Evolutionary conservation across 2,888 invertebrate species (phyloP).

Genomic region (Syrista parreyssii): DNA sequence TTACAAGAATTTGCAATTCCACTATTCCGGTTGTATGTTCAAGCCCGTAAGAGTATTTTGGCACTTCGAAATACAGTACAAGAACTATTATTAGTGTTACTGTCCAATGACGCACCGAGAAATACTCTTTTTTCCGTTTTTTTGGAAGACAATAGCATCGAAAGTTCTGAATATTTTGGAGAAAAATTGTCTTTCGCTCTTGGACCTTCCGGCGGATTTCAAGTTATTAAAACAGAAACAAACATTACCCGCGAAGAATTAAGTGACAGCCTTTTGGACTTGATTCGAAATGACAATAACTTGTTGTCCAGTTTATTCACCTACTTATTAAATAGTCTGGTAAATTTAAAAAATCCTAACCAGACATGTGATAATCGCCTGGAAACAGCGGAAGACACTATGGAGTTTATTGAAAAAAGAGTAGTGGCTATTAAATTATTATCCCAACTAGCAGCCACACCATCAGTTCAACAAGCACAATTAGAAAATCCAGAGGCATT

Average conservation of each 20-base stretch:
- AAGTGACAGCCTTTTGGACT: constrained; percentile 55
- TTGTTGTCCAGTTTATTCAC: constrained; percentile 60
- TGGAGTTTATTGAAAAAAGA: constrained; percentile 50
- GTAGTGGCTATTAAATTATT: constrained; percentile 56
- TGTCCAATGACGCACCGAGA: constrained; percentile 34
- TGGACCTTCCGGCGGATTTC: constrained; percentile 51
- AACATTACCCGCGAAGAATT: constrained; percentile 49
- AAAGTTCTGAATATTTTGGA: constrained; percentile 49
- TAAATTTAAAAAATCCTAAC: constrained; percentile 25
- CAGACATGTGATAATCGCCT: not conserved
- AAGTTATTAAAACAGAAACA: constrained; percentile 44
- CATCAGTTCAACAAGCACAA: constrained; percentile 56
- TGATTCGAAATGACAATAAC: constrained; percentile 50
- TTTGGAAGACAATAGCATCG: constrained; percentile 37
- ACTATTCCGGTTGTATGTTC: constrained; percentile 52
- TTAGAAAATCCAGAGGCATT: constrained; percentile 57
- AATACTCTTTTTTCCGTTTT: constrained; percentile 46
- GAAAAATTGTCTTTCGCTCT: constrained; percentile 45
- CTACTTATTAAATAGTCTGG: constrained; percentile 62
- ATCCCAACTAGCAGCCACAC: constrained; percentile 54
- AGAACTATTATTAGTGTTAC: constrained; percentile 44
- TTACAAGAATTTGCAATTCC: constrained; percentile 49
- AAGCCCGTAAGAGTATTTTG: constrained; percentile 45
- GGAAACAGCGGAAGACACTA: constrained; percentile 40
- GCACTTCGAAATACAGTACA: constrained; percentile 41